A percentile compares a stretch with the other conserved stretches of the same genome.
These are phyloP conservation scores for Dryobotodes eremita DNA, from an alignment of 2,888 invertebrate species.

Conservation along the genomic window DNA sequence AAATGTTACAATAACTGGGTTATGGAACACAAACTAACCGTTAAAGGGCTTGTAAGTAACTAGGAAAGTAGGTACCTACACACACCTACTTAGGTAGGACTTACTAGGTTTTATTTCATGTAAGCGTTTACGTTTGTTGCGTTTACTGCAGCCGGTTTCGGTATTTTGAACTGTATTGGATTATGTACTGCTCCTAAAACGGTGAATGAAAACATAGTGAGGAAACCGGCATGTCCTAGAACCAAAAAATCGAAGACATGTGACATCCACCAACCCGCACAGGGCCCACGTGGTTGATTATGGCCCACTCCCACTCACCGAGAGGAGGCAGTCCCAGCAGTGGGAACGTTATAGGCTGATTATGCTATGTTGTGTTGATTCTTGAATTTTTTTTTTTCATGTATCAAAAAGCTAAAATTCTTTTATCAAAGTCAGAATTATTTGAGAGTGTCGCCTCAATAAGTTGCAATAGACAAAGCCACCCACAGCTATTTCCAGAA, in stretches of 20 bases:
- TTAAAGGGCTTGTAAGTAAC: slow-evolving; percentile 59
- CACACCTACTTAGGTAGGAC: neutral
- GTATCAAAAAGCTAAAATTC: neutral
- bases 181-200: neutral
- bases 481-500: neutral
- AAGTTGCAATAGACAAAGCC: neutral
- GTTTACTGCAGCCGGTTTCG: too few species aligned
- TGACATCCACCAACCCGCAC: neutral
- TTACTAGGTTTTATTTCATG: slow-evolving; percentile 13
- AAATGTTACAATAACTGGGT: slow-evolving; percentile 70
- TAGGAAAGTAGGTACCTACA: slow-evolving; percentile 13
- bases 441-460: neutral
- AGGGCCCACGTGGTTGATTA: neutral
- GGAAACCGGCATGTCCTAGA: too few species aligned
- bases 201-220: neutral
- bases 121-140: neutral
- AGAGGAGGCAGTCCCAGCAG: neutral
- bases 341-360: neutral
- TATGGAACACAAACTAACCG: slow-evolving; percentile 68
- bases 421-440: neutral
- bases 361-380: neutral
- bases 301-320: neutral
- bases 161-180: neutral
- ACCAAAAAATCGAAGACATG: neutral
- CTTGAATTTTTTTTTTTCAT: neutral